phyloP scores from a whole-genome alignment of 2,888 invertebrate species.

The Empis livida region DNA sequence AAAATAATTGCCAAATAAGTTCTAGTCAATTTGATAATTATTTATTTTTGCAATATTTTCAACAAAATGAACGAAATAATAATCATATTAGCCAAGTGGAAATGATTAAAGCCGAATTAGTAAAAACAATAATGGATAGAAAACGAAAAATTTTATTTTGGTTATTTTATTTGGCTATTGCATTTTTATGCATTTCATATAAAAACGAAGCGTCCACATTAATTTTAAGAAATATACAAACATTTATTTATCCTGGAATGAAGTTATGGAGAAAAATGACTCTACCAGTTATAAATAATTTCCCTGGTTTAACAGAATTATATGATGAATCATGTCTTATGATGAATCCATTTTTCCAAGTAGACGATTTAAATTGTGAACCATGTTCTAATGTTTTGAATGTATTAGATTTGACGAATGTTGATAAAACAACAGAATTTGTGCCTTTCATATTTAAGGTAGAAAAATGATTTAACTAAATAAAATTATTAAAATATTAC shows the following conservation, averaged over 20 bases:
- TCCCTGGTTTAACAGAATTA: slow-evolving; percentile 59
- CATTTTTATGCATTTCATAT: slow-evolving; percentile 35
- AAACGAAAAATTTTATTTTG: slow-evolving; percentile 31
- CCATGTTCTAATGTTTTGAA: slow-evolving; percentile 61
- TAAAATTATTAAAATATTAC: not conserved
- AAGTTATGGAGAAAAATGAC: slow-evolving; percentile 57
- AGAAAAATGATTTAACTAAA: slow-evolving; percentile 5
- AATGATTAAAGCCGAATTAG: slow-evolving; percentile 32
- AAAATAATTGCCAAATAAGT: slow-evolving; percentile 41
- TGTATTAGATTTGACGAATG: slow-evolving; percentile 44
- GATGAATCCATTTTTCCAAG: slow-evolving; percentile 70
- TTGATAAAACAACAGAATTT: slow-evolving; percentile 17
- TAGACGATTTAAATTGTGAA: slow-evolving; percentile 74
- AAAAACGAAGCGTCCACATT: slow-evolving; percentile 49
- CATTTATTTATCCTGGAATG: slow-evolving; percentile 69
- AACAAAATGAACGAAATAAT: slow-evolving; percentile 5
- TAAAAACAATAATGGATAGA: slow-evolving; percentile 34
- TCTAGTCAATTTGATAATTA: slow-evolving; percentile 50
- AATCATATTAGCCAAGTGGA: slow-evolving; percentile 18
- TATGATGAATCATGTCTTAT: slow-evolving; percentile 78
- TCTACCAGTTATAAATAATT: slow-evolving; percentile 60
- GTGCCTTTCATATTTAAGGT: slow-evolving; percentile 46
- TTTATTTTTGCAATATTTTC: slow-evolving; percentile 42
- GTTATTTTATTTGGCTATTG: slow-evolving; percentile 22
- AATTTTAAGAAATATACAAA: slow-evolving; percentile 59